Evolutionary conservation across 2,113 vertebrate genomes (phyloP).

Genomic region (Pachycephala philippinensis): DNA sequence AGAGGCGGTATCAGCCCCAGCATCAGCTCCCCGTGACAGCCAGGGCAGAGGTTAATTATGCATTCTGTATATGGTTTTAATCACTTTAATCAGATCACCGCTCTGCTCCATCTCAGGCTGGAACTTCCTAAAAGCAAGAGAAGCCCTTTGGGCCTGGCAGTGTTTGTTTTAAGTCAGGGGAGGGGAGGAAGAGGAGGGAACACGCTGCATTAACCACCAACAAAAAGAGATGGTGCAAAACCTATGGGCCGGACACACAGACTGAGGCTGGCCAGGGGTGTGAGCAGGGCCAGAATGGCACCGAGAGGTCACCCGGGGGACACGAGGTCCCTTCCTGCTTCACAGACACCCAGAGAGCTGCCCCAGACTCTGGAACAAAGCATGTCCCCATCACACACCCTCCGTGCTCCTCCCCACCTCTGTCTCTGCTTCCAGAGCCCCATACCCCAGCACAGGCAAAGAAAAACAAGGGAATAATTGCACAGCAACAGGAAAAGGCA

Average conservation of each 20-base stretch:
- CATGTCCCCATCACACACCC: accelerated
- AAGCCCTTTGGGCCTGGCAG: background rate
- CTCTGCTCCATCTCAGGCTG: constrained; percentile 21
- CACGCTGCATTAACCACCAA: background rate
- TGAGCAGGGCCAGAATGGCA: background rate
- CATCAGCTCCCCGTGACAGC: constrained; percentile 62
- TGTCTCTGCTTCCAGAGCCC: background rate
- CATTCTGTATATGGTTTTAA: constrained; percentile 70
- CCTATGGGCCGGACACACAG: background rate
- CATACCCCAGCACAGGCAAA: background rate
- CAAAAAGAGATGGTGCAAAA: background rate
- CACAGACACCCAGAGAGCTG: background rate
- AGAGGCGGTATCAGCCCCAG: constrained; percentile 55
- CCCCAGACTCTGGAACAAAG: background rate
- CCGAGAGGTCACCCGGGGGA: background rate
- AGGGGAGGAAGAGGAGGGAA: constrained; percentile 9
- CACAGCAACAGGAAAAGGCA: background rate
- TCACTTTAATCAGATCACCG: constrained; percentile 70
- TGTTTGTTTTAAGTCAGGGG: background rate
- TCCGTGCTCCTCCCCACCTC: background rate
- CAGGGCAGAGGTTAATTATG: constrained; percentile 74
- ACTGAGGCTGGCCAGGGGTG: background rate
- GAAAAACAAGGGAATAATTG: background rate
- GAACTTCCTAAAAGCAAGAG: constrained; percentile 57
- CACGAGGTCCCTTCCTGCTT: background rate